phyloP scores from a whole-genome alignment of 2,888 invertebrate genomes.

The Metopia argyrocephala region DNA sequence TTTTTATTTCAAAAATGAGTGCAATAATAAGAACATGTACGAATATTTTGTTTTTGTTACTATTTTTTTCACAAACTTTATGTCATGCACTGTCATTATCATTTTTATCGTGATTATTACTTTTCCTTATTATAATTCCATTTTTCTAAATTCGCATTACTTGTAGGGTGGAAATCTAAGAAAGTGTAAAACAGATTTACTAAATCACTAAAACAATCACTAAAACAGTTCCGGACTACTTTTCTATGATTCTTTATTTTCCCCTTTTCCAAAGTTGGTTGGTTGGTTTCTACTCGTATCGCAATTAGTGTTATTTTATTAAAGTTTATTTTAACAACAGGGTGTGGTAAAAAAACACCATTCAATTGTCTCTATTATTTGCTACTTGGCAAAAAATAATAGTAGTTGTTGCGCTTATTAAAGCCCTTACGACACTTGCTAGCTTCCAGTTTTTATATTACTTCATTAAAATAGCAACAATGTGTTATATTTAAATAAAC shows the following conservation, averaged over 20 bases:
- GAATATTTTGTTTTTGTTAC: not conserved
- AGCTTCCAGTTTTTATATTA: too few species aligned
- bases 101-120: not conserved
- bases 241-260: not conserved
- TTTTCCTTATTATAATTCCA: too few species aligned
- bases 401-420: too few species aligned
- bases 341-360: too few species aligned
- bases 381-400: too few species aligned
- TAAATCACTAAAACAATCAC: conserved; percentile 55
- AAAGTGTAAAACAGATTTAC: conserved; percentile 51
- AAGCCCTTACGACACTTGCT: too few species aligned
- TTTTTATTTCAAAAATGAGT: too few species aligned
- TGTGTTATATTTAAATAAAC: too few species aligned
- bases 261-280: not conserved
- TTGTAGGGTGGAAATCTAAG: conserved; percentile 2
- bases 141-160: too few species aligned
- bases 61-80: not conserved
- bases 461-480: too few species aligned
- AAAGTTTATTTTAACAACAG: too few species aligned
- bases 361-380: too few species aligned
- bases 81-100: not conserved
- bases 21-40: not conserved
- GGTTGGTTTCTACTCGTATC: not conserved
- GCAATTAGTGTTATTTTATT: not conserved
- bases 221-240: conserved; percentile 14